Evolutionary conservation across 2,113 vertebrate species (phyloP).

Genomic region (Todiramphus saurophagus): DNA sequence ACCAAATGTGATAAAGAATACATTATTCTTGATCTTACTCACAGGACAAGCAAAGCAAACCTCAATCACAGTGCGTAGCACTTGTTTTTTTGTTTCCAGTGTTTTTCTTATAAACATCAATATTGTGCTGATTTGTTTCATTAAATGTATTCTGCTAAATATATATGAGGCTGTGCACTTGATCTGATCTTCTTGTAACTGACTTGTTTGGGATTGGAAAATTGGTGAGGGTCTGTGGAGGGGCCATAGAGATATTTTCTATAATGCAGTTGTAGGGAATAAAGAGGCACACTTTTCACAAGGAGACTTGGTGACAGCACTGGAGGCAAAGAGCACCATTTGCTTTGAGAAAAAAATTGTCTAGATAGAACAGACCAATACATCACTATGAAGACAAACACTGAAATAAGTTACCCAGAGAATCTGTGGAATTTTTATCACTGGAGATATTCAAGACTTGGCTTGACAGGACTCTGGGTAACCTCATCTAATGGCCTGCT

Average conservation of each 20-base stretch:
- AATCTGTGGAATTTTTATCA: neutral
- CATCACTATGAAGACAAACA: neutral
- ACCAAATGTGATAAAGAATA: neutral
- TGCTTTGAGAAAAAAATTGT: neutral
- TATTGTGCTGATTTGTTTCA: neutral
- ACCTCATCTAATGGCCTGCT: neutral
- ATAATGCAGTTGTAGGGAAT: neutral
- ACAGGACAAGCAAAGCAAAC: neutral
- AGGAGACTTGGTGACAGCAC: neutral
- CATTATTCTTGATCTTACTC: neutral
- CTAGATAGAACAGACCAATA: neutral
- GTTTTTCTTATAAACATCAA: neutral
- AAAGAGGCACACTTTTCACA: neutral
- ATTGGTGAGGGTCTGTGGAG: neutral
- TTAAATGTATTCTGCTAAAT: neutral
- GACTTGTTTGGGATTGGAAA: neutral
- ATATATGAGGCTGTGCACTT: neutral
- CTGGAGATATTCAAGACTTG: neutral
- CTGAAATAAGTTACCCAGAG: neutral
- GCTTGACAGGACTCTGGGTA: neutral
- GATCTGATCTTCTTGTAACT: neutral
- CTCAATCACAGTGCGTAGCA: neutral
- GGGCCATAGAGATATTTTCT: neutral
- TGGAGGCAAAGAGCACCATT: neutral
- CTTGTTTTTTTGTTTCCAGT: neutral